A percentile compares a stretch with the other conserved stretches of the same genome.
phyloP scores from a whole-genome alignment of 1,140 invertebrate genomes.

The Nilaparvata lugens region DNA sequence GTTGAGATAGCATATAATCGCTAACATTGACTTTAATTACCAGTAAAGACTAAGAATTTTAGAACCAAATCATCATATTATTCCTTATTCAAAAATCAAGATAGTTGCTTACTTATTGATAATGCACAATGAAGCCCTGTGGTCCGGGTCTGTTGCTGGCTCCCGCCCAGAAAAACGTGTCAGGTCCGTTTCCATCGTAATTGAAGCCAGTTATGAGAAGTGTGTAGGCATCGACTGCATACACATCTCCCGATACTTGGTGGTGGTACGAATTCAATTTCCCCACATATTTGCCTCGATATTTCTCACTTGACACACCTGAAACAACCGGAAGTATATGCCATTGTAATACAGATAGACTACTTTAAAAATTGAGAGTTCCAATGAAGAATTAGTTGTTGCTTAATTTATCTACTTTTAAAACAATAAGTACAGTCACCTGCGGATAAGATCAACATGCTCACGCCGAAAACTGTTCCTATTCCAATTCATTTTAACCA shows the following conservation, averaged over 20 bases:
- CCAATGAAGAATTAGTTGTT: no score
- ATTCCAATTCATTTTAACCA: no score
- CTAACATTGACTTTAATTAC: no score
- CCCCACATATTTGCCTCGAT: conserved; percentile 70
- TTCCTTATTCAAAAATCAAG: background rate
- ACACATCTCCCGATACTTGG: conserved; percentile 78
- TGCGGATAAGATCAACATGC: no score
- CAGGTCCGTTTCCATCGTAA: conserved; percentile 84
- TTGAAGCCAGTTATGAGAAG: conserved; percentile 73
- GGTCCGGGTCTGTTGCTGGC: conserved; percentile 76
- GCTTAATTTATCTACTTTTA: no score
- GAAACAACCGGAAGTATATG: background rate
- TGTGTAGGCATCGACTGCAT: conserved; percentile 81
- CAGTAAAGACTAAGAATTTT: no score
- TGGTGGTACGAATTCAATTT: conserved; percentile 88
- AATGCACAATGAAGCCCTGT: conserved; percentile 83
- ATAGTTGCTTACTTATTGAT: conserved; percentile 51
- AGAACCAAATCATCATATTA: no score
- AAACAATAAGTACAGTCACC: no score
- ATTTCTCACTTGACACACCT: conserved; percentile 42
- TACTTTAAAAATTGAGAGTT: no score
- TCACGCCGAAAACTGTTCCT: no score
- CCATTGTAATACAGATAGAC: no score
- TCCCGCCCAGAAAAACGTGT: conserved; percentile 89
- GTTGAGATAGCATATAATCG: no score